phyloP scores from a whole-genome alignment of 2,888 invertebrate genomes.

The Heliconius ismenius region DNA sequence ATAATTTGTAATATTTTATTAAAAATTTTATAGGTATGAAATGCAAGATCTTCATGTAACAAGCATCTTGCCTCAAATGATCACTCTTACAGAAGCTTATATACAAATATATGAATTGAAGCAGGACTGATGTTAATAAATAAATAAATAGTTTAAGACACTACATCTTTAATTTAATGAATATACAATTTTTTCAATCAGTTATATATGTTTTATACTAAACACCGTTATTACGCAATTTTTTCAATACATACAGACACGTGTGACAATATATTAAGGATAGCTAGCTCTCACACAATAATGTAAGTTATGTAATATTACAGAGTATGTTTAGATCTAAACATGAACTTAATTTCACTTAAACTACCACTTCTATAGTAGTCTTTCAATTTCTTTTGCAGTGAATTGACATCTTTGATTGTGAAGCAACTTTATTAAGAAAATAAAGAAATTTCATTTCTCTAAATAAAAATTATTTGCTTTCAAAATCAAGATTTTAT shows the following conservation, averaged over 20 bases:
- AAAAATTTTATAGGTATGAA: constrained; percentile 83
- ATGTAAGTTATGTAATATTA: constrained; percentile 43
- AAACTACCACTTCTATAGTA: constrained; percentile 39
- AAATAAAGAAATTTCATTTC: constrained; percentile 46
- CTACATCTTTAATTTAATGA: constrained; percentile 67
- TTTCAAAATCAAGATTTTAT: constrained; percentile 40
- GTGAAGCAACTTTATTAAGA: constrained; percentile 40
- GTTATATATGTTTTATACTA: constrained; percentile 26
- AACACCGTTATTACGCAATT: constrained; percentile 39
- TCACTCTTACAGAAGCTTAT: constrained; percentile 98
- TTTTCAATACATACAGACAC: constrained; percentile 48
- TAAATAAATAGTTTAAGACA: constrained; percentile 52
- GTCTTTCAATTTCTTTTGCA: constrained; percentile 38
- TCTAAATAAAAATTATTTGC: constrained; percentile 32
- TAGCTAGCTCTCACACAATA: constrained; percentile 62
- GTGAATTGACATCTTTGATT: constrained; percentile 30
- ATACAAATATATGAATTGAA: constrained; percentile 92
- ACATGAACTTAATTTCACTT: constrained; percentile 38
- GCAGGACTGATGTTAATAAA: constrained; percentile 61
- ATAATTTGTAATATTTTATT: background rate
- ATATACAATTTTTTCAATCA: constrained; percentile 67
- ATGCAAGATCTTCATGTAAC: constrained; percentile 99
- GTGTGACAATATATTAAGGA: constrained; percentile 52
- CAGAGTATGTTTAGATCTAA: constrained; percentile 35
- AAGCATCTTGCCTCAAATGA: constrained; percentile 99